Evolutionary conservation across 1,140 invertebrate genomes (phyloP).

Genomic region (Bicyclus anynana): DNA sequence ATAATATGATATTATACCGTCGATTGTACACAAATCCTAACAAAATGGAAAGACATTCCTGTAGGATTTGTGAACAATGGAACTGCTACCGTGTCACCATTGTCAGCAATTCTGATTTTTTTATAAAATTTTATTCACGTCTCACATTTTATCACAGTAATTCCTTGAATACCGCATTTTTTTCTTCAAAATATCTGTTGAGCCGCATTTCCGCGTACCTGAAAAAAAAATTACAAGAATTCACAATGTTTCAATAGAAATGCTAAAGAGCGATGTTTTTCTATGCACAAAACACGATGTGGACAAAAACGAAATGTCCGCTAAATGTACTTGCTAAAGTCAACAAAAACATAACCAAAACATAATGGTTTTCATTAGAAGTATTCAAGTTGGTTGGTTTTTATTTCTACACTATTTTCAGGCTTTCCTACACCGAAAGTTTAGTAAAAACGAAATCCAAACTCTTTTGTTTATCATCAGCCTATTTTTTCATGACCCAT

Average conservation of each 20-base stretch:
- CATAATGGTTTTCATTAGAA: too few species aligned
- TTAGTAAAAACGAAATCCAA: too few species aligned
- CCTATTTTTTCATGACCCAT: too few species aligned
- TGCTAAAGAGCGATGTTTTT: background rate
- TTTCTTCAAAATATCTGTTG: slow-evolving; percentile 79
- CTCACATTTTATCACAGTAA: slow-evolving; percentile 16
- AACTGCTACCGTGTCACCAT: too few species aligned
- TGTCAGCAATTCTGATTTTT: background rate
- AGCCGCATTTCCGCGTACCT: slow-evolving; percentile 84
- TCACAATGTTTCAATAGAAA: background rate
- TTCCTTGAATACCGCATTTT: slow-evolving; percentile 36
- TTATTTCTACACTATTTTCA: background rate
- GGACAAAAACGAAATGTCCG: background rate
- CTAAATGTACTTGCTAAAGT: background rate
- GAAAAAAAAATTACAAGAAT: slow-evolving; percentile 33
- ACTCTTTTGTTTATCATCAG: too few species aligned
- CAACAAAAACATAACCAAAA: background rate
- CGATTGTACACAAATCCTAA: too few species aligned
- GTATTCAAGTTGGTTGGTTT: background rate
- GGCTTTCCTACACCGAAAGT: too few species aligned
- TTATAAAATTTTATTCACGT: background rate
- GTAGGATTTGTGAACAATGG: too few species aligned
- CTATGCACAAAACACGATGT: background rate
- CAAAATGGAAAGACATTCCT: too few species aligned
- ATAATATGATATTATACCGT: too few species aligned